Evolutionary conservation across 2,113 vertebrate species (phyloP).

Genomic region (Eidolon helvum): DNA sequence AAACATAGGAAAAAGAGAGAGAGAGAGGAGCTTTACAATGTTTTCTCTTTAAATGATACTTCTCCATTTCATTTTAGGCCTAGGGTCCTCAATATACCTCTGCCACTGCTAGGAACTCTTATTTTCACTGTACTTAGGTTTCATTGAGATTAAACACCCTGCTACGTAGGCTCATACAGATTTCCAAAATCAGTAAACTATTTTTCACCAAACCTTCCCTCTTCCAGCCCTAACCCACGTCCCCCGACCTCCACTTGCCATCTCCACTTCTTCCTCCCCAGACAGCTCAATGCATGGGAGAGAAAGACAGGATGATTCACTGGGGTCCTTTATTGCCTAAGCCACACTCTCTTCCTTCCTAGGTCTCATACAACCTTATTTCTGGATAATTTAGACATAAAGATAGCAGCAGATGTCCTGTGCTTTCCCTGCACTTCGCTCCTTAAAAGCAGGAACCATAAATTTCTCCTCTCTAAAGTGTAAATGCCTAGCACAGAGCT

Average conservation of each 20-base stretch:
- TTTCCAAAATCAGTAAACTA: not conserved
- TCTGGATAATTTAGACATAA: not conserved
- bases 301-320: fast-evolving
- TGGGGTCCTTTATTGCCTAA: not conserved
- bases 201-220: not conserved
- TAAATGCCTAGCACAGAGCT: not conserved
- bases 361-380: not conserved
- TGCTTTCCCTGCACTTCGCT: not conserved
- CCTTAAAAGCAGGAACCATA: not conserved
- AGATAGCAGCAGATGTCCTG: not conserved
- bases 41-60: not conserved
- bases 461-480: not conserved
- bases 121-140: slow-evolving; percentile 2
- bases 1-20: slow-evolving; percentile 6
- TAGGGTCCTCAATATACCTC: not conserved
- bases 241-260: too few relatives aligned
- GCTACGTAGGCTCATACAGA: not conserved
- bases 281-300: not conserved
- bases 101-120: not conserved
- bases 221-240: not conserved
- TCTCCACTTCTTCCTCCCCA: not conserved
- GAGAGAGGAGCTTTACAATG: slow-evolving; percentile 1
- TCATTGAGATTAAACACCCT: not conserved
- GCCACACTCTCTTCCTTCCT: not conserved
- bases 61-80: not conserved